Evolutionary conservation across 2,113 vertebrate species (phyloP), one percentile per base, ranked within the genome.

Genomic region (Brachirus orientalis): DNA sequence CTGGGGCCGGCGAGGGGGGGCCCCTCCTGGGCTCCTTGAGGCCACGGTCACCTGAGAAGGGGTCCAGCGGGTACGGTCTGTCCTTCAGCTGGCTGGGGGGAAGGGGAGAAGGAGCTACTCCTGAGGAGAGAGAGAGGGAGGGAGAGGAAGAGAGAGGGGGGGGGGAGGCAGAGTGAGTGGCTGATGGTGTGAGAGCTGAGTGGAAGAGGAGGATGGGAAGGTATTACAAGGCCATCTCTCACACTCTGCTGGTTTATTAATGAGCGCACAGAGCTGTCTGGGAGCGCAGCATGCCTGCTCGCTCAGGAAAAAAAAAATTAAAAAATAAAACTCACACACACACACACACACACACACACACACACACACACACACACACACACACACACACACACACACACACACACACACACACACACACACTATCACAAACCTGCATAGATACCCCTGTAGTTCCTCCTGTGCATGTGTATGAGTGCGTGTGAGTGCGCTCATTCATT

Each of bases 41-140:
- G 80, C 90, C 82, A 67, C 83, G 83, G 84, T 88, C 88, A 86
- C 86, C 85, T 76, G 85, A 87, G 87, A 88, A 85, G 85, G 78
- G 85, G 78, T 85, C 83, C 53, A 63, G 61, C 47, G 78, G 79
- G 76, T 80, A 85, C 43, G 37, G 43, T 75, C 89, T 84, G 86
- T 90, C 89, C 88, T 88, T 90, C 79, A 79, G 73, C 46, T 83
- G 90, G 87, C 92, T 14, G 79, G 54, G 86, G 85, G 82, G 84
- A 69, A 75, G 94, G 93, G 91, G 88, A 82, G 89, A 92, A 84
- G 93, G 90, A 86, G 91, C 91, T 88, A 93, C 94, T 95, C 92
- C 94, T 95, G 90, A 54, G 84, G 51, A n/a, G 35, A 13, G 46
- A 65, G 55, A 66, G 46, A 20, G 52, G 37, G 52, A 36, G 13